A percentile compares a stretch with the other conserved stretches of the same genome.
Conservation (phyloP, 2,113 vertebrate genomes). For the Stercorarius parasiticus region DNA sequence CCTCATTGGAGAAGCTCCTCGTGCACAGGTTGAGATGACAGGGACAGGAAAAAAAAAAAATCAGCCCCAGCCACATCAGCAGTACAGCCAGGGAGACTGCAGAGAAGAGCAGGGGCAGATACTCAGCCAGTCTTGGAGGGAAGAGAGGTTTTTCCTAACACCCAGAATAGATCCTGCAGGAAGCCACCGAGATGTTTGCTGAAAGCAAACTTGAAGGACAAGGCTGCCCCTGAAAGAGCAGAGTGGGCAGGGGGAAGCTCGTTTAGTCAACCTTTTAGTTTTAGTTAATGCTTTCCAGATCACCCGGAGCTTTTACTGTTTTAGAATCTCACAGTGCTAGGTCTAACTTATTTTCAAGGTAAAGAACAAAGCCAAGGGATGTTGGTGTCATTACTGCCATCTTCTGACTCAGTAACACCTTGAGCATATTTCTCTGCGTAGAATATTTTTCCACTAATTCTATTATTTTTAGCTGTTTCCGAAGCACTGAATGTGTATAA, state of each 20-base stretch:
- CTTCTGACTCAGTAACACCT: slow-evolving; percentile 19
- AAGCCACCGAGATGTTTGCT: rapidly evolving
- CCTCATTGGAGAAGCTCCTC: not conserved
- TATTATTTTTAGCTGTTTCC: not conserved
- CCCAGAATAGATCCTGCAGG: not conserved
- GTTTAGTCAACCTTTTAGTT: not conserved
- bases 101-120: not conserved
- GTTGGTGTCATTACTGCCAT: not conserved
- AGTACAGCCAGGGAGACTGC: not conserved
- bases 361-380: not conserved
- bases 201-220: not conserved
- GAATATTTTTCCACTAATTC: not conserved
- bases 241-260: not conserved
- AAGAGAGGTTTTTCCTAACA: not conserved
- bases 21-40: not conserved
- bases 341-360: not conserved
- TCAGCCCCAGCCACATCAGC: not conserved
- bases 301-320: not conserved
- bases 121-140: not conserved
- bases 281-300: not conserved
- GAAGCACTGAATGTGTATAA: not conserved
- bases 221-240: not conserved
- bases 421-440: not conserved
- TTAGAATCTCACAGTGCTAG: not conserved
- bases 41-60: not conserved